Percentiles rank a stretch among this genome's conserved stretches.
phyloP scores from a whole-genome alignment of 2,113 vertebrate species.

The Macrotus californicus region DNA sequence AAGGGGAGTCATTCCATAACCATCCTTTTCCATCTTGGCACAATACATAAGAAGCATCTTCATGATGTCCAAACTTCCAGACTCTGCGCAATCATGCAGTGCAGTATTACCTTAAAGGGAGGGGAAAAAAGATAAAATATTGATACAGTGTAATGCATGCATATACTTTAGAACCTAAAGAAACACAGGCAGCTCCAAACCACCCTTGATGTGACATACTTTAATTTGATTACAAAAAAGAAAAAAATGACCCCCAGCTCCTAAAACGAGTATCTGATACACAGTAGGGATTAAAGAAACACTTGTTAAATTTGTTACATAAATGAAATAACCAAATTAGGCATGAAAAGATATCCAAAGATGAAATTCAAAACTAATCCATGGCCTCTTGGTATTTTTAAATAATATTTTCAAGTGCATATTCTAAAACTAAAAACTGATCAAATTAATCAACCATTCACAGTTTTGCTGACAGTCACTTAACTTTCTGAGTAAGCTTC shows the following conservation, averaged over 20 bases:
- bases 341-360: background rate
- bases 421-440: background rate
- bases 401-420: background rate
- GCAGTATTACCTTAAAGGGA: conserved; percentile 91
- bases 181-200: background rate
- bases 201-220: background rate
- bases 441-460: background rate
- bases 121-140: background rate
- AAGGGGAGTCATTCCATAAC: conserved; percentile 97
- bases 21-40: conserved; percentile 97
- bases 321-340: conserved; percentile 30
- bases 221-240: background rate
- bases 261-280: background rate
- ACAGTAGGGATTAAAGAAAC: background rate
- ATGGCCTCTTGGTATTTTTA: background rate
- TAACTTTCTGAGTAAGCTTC: conserved; percentile 27
- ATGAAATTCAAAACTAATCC: conserved; percentile 15
- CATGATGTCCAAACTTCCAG: conserved; percentile 99
- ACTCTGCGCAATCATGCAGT: conserved; percentile 97
- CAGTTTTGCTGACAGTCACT: conserved; percentile 8
- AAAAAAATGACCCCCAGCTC: background rate
- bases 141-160: background rate
- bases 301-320: background rate
- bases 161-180: background rate
- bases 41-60: conserved; percentile 96